Evolutionary conservation across 2,888 invertebrate genomes (phyloP), one percentile per base, ranked within the genome.

Genomic region (Platycheirus rosarum): DNA sequence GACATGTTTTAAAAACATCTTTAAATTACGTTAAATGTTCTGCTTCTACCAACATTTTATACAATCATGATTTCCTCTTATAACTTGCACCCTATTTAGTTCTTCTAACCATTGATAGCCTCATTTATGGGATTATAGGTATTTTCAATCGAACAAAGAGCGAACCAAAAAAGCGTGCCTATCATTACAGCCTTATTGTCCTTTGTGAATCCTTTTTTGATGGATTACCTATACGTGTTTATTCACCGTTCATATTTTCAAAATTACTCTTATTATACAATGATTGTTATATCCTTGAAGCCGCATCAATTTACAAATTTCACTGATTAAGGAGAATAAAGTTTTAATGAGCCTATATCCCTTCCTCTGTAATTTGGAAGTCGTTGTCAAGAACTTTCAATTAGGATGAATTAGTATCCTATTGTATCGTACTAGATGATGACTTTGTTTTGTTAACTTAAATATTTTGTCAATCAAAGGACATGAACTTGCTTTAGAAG

Each of bases 271-370:
- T 9, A 60, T 60, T 44, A 60, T 29, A 4, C 8, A 4, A 13
- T 23, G 40, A 44, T 44, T 60, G 29, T 57, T 40, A 44, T 18
- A 60, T 60, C 44, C 16, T 42, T 60, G 42, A 29, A 60, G 26
- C 7, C 60, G n/a, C n/a, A 60, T 44, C 60, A 44, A 60, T 60
- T 60, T 60, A 11, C 29, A 44, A 32, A 46, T 29, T 60, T 44
- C n/a, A 60, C 44, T 44, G 44, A 60, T 60, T 42, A 29, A 18
- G 44, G 60, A n/a, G n/a, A 26, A 29, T 44, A 29, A 13, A 60
- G 16, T 60, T 44, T 44, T 40, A 60, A 60, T 60, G 60, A 60
- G 44, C 29, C 29, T 42, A 26, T 42, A 40, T 42, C 8, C 2
- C 42, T 16, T 60, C 18, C 14, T 60, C 1, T 60, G 40, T 40